Evolutionary conservation across 2,888 invertebrate species (phyloP).

Genomic region (Macrophya annulata): DNA sequence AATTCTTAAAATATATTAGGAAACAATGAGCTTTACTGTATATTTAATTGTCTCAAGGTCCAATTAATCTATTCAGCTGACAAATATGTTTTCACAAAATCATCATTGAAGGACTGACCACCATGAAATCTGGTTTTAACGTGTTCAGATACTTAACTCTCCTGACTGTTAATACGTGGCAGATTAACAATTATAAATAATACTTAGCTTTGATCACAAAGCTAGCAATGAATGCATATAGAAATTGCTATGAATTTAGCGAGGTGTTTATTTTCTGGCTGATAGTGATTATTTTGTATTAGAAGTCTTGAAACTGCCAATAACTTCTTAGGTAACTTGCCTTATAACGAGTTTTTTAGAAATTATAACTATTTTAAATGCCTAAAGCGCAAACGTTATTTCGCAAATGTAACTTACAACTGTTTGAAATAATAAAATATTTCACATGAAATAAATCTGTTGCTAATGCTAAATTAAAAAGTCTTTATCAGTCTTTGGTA

Average conservation of each 20-base stretch:
- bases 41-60: conserved; percentile 55
- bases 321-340: not conserved
- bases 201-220: not conserved
- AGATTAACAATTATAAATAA: conserved; percentile 1
- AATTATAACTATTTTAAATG: conserved; percentile 1
- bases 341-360: not conserved
- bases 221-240: conserved; percentile 14
- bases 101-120: conserved; percentile 52
- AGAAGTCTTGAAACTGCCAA: conserved; percentile 8
- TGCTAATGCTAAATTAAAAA: conserved; percentile 1
- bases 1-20: conserved; percentile 40
- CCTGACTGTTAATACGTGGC: conserved; percentile 35
- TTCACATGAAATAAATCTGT: conserved; percentile 27
- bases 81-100: conserved; percentile 45
- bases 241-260: not conserved
- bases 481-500: not conserved
- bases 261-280: conserved; percentile 6
- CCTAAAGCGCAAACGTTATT: conserved; percentile 4
- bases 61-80: conserved; percentile 52
- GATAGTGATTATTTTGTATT: not conserved
- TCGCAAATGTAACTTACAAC: conserved; percentile 15
- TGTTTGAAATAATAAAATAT: conserved; percentile 40
- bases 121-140: conserved; percentile 50
- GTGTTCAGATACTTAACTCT: conserved; percentile 53
- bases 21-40: conserved; percentile 52